These are phyloP conservation scores for Teleopsis dalmanni DNA, from an alignment of 1,140 invertebrate species.

Conservation along the genomic window DNA sequence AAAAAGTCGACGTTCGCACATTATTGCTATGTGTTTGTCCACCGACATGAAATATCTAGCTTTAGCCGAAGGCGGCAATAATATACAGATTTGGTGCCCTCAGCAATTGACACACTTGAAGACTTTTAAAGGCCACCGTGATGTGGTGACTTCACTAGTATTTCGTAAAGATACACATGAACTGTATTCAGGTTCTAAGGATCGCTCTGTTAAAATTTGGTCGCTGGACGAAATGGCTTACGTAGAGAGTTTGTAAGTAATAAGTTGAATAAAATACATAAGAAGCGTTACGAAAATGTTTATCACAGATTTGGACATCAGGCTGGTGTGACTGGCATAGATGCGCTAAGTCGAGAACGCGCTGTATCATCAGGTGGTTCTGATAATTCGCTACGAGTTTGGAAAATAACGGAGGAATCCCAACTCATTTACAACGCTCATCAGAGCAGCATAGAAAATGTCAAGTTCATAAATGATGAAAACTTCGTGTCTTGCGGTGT, in stretches of 20 bases:
- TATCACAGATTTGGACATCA: slow-evolving; percentile 78
- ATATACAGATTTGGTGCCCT: slow-evolving; percentile 81
- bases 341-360: slow-evolving; percentile 73
- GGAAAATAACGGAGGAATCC: slow-evolving; percentile 95
- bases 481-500: slow-evolving; percentile 85
- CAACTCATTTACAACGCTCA: slow-evolving; percentile 88
- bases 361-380: slow-evolving; percentile 83
- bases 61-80: slow-evolving; percentile 65
- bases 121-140: slow-evolving; percentile 74
- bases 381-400: slow-evolving; percentile 79
- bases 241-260: slow-evolving; percentile 78
- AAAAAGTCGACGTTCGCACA: slow-evolving; percentile 45
- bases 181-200: slow-evolving; percentile 76
- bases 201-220: slow-evolving; percentile 87
- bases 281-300: background rate
- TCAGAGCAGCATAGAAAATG: slow-evolving; percentile 72
- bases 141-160: slow-evolving; percentile 65
- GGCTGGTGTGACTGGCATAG: slow-evolving; percentile 78
- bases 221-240: slow-evolving; percentile 92
- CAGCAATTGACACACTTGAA: slow-evolving; percentile 68
- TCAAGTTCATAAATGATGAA: slow-evolving; percentile 85
- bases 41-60: slow-evolving; percentile 79
- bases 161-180: slow-evolving; percentile 85
- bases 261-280: background rate
- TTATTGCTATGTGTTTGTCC: slow-evolving; percentile 70